Base-by-base conservation (phyloP, 2,113 vertebrate species). In the Rousettus leschenaultii region DNA sequence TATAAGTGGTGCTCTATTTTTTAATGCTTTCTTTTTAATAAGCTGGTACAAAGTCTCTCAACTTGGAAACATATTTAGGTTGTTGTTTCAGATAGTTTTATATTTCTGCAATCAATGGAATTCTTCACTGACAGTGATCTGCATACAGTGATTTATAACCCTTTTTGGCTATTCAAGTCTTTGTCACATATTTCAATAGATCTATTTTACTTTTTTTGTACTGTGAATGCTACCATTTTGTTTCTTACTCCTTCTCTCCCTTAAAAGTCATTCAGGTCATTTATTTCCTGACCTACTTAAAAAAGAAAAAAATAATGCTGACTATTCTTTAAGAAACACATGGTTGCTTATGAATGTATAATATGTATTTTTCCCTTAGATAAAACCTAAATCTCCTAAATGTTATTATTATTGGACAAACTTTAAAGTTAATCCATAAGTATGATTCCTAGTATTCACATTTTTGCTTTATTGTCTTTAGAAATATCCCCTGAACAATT, bases 61-160 rank as follows among this genome's bases (percentile, higher is more conserved):
- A 84, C 45, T 73, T 97, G 19, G 87, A 89, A 45, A 88, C 18
- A 26, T 68, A 86, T 66, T 87, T 70, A 82, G 77, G 22, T 66
- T 96, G 94, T 91, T 92, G 61, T 78, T 97, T 95, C 89, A 97
- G 80, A 59, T 96, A 89, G 68, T 79, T 98, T 97, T 79, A 59
- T 82, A 93, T 96, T 97, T 92, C 86, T 96, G 57, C 63, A 97
- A 75, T 53, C 79, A 68, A 57, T 18, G 65, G 71, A 84, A 80
- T 91, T 93, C 38, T 91, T 93, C 78, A 74, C 78, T 79, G 86
- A 96, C 53, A 94, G 55, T 84, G 92, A 88, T 95, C 82, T 95
- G 66, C 33, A 65, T 94, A 71, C 43, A 96, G 85, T 94, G 93
- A 97, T 59, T 97, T 95, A 96, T 61, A 84, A 83, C 28, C 1